Base-by-base conservation (phyloP, 2,113 vertebrate genomes). In the Panthera uncia region DNA sequence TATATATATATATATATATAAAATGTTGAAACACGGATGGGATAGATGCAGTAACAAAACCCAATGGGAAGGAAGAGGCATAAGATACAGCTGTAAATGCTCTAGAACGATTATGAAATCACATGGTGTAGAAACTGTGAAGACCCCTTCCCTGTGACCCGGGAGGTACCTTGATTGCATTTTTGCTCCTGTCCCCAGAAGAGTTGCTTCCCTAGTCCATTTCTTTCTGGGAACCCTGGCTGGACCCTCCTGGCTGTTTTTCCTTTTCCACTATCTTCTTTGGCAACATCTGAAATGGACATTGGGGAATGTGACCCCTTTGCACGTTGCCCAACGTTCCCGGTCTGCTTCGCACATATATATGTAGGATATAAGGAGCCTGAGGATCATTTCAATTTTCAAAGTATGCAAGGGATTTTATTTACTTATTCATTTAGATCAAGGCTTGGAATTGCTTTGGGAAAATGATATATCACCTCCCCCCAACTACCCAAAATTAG, bases 51-150 rank as follows among this genome's bases (percentile, higher is more conserved):
- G 23, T 27, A 61, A 66, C 27, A 61, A 66, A 83, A 52, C 0
- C 10, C 27, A 9, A 0, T 29, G 18, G 52, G 66, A 81, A 79
- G 55, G 48, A 36, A 50, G 66, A 68, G 36, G 18, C 31, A 23
- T 52, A 18, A 71, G n/a, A 48, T 11, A 29, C 9, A 76, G 78
- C 18, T 48, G 12, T 66, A 25, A 36, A 85, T 9, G 21, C 14
- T 36, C 6, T 27, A 0, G 27, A 16, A 50, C 13, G 16, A 31
- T 50, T n/a, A 73, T 13, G n/a, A 66, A 61, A 82, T n/a, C 61
- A 27, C 9, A 0, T 29, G 2, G 3, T 38, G 21, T 4, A 41
- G 50, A 65, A 45, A 23, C 8, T 7, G 6, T 5, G 0, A 23
- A 31, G 27, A 78, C 4, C 23, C 8, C 6, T 78, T 79, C n/a